phyloP scores from a whole-genome alignment of 2,797 vertebrate genomes.

The Manis crassicaudata region DNA sequence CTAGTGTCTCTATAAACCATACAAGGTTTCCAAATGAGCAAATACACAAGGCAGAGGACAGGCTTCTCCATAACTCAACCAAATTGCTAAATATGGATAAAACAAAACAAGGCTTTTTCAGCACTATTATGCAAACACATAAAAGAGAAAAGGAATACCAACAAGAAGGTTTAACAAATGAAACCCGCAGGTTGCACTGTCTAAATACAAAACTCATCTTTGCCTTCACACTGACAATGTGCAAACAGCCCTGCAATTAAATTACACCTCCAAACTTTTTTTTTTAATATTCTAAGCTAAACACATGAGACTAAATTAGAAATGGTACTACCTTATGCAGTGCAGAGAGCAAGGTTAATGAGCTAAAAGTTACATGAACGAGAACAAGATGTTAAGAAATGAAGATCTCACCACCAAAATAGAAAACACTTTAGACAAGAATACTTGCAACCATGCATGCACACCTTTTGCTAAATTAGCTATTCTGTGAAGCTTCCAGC shows the following conservation, averaged over 20 bases:
- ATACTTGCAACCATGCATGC: neutral
- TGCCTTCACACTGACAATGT: constrained; percentile 71
- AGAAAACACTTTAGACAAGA: constrained; percentile 59
- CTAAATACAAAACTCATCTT: constrained; percentile 68
- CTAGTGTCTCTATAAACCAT: constrained; percentile 83
- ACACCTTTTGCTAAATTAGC: constrained; percentile 46
- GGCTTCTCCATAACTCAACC: constrained; percentile 83
- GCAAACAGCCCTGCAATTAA: constrained; percentile 82
- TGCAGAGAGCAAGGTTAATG: constrained; percentile 75
- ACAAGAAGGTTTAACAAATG: constrained; percentile 77
- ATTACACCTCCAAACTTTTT: constrained; percentile 72
- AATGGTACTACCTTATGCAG: constrained; percentile 70
- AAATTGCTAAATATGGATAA: constrained; percentile 79
- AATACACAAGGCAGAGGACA: constrained; percentile 79
- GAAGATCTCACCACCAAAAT: constrained; percentile 56
- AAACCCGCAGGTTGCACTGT: constrained; percentile 66
- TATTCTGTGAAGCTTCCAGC: constrained; percentile 28
- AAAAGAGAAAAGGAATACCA: constrained; percentile 65
- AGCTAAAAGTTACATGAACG: constrained; percentile 79
- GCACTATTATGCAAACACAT: constrained; percentile 64
- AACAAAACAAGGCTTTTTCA: constrained; percentile 55
- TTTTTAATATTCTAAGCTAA: constrained; percentile 64
- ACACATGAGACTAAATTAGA: constrained; percentile 80
- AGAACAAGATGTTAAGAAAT: constrained; percentile 70
- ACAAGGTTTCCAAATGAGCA: constrained; percentile 85